Evolutionary conservation across 2,888 invertebrate genomes (phyloP).

Genomic region (Dusona sp.): DNA sequence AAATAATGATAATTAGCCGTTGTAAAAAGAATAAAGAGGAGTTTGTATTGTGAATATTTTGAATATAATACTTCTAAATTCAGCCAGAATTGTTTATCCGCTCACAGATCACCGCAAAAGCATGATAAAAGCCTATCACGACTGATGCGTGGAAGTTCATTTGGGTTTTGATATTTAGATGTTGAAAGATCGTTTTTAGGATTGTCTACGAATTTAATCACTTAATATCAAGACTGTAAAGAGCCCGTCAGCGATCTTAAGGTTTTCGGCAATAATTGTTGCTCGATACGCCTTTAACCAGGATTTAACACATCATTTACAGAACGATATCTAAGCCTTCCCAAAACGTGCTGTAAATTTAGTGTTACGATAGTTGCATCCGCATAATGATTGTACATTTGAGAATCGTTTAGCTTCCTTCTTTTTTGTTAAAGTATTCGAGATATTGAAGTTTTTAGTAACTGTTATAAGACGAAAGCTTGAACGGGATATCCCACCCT

Average conservation of each 20-base stretch:
- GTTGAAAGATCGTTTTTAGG: too few relatives aligned
- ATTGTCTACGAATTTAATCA: not conserved
- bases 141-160: not conserved
- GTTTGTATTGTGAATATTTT: not conserved
- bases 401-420: not conserved
- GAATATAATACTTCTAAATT: not conserved
- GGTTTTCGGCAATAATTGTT: not conserved
- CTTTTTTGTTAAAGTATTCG: not conserved
- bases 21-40: too few relatives aligned
- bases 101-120: not conserved
- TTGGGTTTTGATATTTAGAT: not conserved
- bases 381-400: not conserved
- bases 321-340: too few relatives aligned
- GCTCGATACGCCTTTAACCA: not conserved
- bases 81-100: not conserved
- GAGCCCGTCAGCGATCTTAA: not conserved
- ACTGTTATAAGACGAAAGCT: conserved; percentile 18
- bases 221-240: too few relatives aligned
- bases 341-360: too few relatives aligned
- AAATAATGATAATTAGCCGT: not conserved
- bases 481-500: not conserved
- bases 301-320: not conserved
- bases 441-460: conserved; percentile 10
- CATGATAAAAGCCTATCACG: not conserved
- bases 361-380: not conserved